A percentile compares a stretch with the other conserved stretches of the same genome.
These are phyloP conservation scores for Neomorphus geoffroyi DNA, from an alignment of 2,797 vertebrate species.

Conservation along the genomic window DNA sequence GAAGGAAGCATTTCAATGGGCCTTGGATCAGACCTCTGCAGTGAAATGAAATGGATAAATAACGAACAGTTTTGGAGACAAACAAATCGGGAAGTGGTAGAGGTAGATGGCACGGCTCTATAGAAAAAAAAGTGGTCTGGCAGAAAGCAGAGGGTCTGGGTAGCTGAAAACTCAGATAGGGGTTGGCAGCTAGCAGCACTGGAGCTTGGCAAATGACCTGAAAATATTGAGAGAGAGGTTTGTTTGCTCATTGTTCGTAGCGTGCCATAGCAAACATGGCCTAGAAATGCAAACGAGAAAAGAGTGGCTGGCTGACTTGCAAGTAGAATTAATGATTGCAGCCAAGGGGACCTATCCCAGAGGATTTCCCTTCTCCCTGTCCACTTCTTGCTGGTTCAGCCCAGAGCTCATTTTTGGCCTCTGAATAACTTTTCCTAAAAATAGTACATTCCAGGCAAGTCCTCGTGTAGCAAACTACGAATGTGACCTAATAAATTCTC, in stretches of 20 bases:
- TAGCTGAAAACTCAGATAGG: neutral
- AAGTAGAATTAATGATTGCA: neutral
- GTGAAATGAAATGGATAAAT: neutral
- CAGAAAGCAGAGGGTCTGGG: conserved; percentile 8
- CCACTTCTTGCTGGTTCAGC: neutral
- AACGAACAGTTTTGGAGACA: neutral
- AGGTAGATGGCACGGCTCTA: neutral
- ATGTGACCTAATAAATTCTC: neutral
- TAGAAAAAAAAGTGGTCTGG: neutral
- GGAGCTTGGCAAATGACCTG: conserved; percentile 27
- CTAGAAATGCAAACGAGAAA: neutral
- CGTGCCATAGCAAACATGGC: neutral
- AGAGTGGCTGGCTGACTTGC: neutral
- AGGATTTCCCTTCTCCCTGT: neutral
- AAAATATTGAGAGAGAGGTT: neutral
- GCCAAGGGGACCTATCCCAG: neutral
- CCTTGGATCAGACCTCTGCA: neutral
- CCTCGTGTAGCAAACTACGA: neutral
- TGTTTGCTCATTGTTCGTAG: neutral
- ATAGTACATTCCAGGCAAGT: neutral
- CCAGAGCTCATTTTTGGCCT: neutral
- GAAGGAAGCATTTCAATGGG: conserved; percentile 1
- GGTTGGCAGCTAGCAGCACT: neutral
- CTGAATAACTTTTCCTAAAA: neutral
- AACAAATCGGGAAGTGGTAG: neutral